phyloP scores from a whole-genome alignment of 2,888 invertebrate genomes.

The Caenorhabditis panamensis region DNA sequence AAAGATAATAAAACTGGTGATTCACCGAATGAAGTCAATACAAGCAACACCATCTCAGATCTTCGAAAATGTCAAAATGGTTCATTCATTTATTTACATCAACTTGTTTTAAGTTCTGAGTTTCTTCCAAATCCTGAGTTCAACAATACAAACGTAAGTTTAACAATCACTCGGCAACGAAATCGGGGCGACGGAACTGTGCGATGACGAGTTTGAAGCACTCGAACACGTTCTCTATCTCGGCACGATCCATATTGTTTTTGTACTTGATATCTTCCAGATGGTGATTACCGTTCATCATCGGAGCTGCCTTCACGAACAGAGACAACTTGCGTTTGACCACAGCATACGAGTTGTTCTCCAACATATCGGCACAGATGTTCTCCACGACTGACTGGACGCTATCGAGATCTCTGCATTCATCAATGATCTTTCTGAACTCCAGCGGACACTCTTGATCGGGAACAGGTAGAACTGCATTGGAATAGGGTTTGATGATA shows the following conservation, averaged over 20 bases:
- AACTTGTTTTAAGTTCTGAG: neutral
- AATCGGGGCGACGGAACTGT: constrained; percentile 67
- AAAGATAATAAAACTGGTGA: no score
- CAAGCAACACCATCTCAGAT: no score
- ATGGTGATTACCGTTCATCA: constrained; percentile 73
- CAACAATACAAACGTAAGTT: constrained; percentile 6
- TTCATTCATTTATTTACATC: neutral
- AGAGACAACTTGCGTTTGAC: constrained; percentile 46
- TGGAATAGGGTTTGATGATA: constrained; percentile 68
- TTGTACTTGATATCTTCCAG: constrained; percentile 76
- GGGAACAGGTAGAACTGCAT: constrained; percentile 45
- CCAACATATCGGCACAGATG: constrained; percentile 60
- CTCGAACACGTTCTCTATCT: constrained; percentile 58
- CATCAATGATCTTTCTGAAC: constrained; percentile 19
- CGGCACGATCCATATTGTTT: constrained; percentile 54
- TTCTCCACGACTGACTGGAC: constrained; percentile 52
- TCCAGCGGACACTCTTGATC: constrained; percentile 40
- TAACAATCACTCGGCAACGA: constrained; percentile 54
- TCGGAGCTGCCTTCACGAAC: constrained; percentile 64
- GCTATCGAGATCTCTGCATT: constrained; percentile 25
- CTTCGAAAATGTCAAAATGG: neutral
- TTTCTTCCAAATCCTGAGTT: no score
- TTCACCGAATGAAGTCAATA: no score
- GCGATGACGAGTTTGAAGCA: constrained; percentile 67
- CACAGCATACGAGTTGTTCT: constrained; percentile 9